A percentile compares a stretch with the other conserved stretches of the same genome.
Conservation (phyloP, 1,140 invertebrate genomes). For the Drosophila ambigua region DNA sequence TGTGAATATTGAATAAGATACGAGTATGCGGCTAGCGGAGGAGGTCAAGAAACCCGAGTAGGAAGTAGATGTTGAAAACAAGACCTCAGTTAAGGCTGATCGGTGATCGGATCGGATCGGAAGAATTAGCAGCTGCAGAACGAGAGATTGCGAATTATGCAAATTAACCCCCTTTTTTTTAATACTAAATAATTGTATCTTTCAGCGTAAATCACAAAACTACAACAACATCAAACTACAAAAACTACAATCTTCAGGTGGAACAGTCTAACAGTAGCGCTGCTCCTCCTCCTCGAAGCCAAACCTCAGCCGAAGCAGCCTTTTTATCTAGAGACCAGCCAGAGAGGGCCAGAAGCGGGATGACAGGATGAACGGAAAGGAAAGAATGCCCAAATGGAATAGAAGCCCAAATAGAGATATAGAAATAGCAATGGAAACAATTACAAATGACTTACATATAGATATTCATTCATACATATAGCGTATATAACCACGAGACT, state of each 20-base stretch:
- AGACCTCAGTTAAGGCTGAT: slow-evolving; percentile 33
- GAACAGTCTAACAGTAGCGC: slow-evolving; percentile 4
- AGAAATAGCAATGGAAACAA: slow-evolving; percentile 35
- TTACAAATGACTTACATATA: slow-evolving; percentile 50
- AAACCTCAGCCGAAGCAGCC: slow-evolving; percentile 29
- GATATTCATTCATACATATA: slow-evolving; percentile 80
- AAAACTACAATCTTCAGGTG: slow-evolving; percentile 14
- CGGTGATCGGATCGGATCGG: slow-evolving; percentile 20
- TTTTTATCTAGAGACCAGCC: slow-evolving; percentile 6
- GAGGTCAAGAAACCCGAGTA: slow-evolving; percentile 49
- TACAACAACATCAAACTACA: not conserved
- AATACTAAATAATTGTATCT: slow-evolving; percentile 1
- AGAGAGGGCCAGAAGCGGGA: too few relatives aligned
- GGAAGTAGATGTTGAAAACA: slow-evolving; percentile 16
- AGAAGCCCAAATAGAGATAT: slow-evolving; percentile 23
- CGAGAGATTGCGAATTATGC: slow-evolving; percentile 42
- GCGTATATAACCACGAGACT: slow-evolving; percentile 81
- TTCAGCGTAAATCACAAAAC: slow-evolving; percentile 18
- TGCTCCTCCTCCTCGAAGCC: slow-evolving; percentile 4
- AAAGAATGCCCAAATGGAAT: slow-evolving; percentile 1
- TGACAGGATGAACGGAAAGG: not conserved
- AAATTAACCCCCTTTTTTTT: slow-evolving; percentile 27
- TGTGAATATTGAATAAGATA: slow-evolving; percentile 16
- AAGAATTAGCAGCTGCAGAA: slow-evolving; percentile 29
- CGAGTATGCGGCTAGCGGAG: slow-evolving; percentile 14